Conservation (phyloP, 2,888 invertebrate genomes). For the Acholoe squamosa region DNA sequence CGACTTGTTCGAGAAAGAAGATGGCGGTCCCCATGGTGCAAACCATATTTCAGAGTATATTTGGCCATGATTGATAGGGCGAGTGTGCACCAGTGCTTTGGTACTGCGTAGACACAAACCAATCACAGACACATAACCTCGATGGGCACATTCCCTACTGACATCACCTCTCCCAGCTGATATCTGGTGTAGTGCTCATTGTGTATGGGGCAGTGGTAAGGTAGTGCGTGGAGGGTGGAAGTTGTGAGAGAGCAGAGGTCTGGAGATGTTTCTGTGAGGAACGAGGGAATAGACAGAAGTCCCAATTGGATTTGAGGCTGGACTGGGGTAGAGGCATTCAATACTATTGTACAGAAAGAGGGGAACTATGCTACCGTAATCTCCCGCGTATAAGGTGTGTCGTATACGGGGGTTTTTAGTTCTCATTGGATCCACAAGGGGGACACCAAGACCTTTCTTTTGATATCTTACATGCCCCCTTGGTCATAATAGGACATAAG, state of each 20-base stretch:
- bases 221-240: neutral
- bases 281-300: neutral
- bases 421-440: too few species aligned
- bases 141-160: neutral
- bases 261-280: neutral
- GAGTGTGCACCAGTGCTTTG: neutral
- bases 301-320: neutral
- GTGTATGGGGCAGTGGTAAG: neutral
- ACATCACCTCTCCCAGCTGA: conserved; percentile 20
- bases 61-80: neutral
- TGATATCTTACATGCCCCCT: too few species aligned
- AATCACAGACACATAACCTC: neutral
- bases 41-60: neutral
- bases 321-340: neutral
- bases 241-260: neutral
- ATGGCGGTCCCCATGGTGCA: too few species aligned
- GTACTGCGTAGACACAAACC: neutral
- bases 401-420: too few species aligned
- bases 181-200: neutral
- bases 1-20: too few species aligned
- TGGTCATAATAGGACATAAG: too few species aligned
- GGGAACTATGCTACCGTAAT: neutral
- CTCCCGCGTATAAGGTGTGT: too few species aligned
- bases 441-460: too few species aligned
- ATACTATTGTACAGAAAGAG: neutral